These are phyloP conservation scores for Gymnocephalus cernua DNA, from an alignment of 2,113 vertebrate species.

Conservation along the genomic window DNA sequence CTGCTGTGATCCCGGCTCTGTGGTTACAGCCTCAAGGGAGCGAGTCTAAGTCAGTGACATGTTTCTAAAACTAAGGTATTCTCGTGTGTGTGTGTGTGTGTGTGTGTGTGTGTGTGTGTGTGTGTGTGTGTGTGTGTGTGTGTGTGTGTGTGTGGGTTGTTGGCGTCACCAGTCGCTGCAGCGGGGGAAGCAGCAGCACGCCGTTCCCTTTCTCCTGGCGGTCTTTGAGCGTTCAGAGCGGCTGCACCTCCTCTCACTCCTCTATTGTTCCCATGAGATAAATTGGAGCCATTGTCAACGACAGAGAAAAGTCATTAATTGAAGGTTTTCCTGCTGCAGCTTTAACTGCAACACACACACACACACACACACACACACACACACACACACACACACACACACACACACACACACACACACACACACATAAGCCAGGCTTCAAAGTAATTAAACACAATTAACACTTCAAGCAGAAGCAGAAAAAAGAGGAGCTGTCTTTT, in stretches of 20 bases:
- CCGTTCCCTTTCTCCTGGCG: constrained; percentile 43
- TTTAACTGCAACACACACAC: constrained; percentile 40
- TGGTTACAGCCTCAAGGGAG: not conserved
- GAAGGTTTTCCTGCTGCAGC: constrained; percentile 65
- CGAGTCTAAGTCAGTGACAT: not conserved
- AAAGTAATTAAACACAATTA: constrained; percentile 79
- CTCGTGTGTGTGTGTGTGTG: constrained; percentile 11
- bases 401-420: constrained; percentile 18
- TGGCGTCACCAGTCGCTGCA: constrained; percentile 45
- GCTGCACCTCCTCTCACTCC: constrained; percentile 63
- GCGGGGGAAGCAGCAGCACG: constrained; percentile 47
- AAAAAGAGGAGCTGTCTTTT: constrained; percentile 63
- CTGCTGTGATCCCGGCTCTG: not conserved
- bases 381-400: constrained; percentile 3
- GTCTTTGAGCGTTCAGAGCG: constrained; percentile 55
- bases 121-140: no score
- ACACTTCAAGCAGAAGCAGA: constrained; percentile 70
- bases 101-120: constrained; percentile 46
- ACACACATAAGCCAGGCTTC: constrained; percentile 35
- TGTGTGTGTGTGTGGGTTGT: constrained; percentile 45
- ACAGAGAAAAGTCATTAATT: constrained; percentile 65
- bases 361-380: constrained; percentile 26
- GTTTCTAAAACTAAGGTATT: constrained; percentile 24
- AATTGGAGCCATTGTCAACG: constrained; percentile 70
- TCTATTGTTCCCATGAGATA: constrained; percentile 72